These are phyloP conservation scores for Agrotis clavis DNA, from an alignment of 2,888 invertebrate species.

Conservation along the genomic window DNA sequence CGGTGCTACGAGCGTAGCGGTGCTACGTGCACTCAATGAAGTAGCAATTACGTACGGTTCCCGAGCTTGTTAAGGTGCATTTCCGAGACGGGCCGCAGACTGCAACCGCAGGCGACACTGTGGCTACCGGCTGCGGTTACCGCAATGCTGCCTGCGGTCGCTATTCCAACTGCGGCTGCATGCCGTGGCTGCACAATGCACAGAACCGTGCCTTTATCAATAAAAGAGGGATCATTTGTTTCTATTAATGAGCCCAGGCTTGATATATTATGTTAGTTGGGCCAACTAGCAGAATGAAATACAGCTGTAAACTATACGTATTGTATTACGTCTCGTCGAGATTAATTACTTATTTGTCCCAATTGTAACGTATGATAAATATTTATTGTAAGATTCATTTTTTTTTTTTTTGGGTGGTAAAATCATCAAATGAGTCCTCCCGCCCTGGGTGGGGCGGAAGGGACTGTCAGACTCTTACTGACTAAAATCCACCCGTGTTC, in stretches of 20 bases:
- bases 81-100: too few species aligned
- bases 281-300: slow-evolving; percentile 37
- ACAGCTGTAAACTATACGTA: slow-evolving; percentile 50
- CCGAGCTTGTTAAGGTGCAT: slow-evolving; percentile 52
- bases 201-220: too few species aligned
- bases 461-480: too few species aligned
- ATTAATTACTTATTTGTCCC: slow-evolving; percentile 29
- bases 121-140: too few species aligned
- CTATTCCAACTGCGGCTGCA: too few species aligned
- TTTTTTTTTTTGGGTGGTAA: too few species aligned
- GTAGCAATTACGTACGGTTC: slow-evolving; percentile 53
- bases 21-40: slow-evolving; percentile 54
- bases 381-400: slow-evolving; percentile 19
- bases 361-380: neutral
- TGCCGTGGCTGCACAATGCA: too few species aligned
- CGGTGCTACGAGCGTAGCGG: slow-evolving; percentile 43
- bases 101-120: too few species aligned
- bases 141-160: too few species aligned
- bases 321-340: slow-evolving; percentile 26
- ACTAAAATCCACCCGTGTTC: too few species aligned
- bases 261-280: slow-evolving; percentile 53
- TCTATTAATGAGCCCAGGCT: slow-evolving; percentile 52
- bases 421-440: too few species aligned
- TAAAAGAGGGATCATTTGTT: slow-evolving; percentile 58
- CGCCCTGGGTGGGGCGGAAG: too few species aligned